phyloP scores from a whole-genome alignment of 2,888 invertebrate species.

The Hesperia comma region DNA sequence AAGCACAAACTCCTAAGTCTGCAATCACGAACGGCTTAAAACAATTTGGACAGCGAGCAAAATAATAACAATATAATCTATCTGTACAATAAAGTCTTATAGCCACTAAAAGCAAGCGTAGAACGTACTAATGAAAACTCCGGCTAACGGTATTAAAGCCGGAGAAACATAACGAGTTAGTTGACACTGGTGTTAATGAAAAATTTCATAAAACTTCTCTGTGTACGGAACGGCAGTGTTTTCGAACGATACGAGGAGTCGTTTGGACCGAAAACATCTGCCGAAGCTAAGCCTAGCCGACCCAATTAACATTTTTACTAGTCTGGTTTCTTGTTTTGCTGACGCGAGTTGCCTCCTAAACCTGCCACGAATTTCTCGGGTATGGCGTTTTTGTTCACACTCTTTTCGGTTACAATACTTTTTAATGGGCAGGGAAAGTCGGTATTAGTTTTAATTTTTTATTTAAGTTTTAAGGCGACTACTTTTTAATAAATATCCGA shows the following conservation, averaged over 20 bases:
- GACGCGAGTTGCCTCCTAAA: too few relatives aligned
- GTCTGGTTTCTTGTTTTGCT: background rate
- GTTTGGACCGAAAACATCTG: slow-evolving; percentile 19
- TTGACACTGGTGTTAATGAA: slow-evolving; percentile 50
- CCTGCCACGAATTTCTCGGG: too few relatives aligned
- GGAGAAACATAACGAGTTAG: slow-evolving; percentile 35
- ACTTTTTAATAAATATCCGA: too few relatives aligned
- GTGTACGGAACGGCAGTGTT: background rate
- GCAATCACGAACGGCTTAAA: slow-evolving; percentile 5
- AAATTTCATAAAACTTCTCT: slow-evolving; percentile 48
- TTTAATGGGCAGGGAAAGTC: too few relatives aligned
- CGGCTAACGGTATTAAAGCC: slow-evolving; percentile 47
- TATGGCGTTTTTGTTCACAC: too few relatives aligned
- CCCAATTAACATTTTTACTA: background rate
- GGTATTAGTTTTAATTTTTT: too few relatives aligned
- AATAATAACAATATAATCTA: slow-evolving; percentile 32
- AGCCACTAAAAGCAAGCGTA: slow-evolving; percentile 38
- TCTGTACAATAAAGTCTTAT: slow-evolving; percentile 37
- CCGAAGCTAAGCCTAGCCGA: background rate
- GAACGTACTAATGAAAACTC: slow-evolving; percentile 46
- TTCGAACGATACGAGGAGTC: slow-evolving; percentile 9
- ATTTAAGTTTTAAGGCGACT: too few relatives aligned
- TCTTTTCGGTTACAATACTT: too few relatives aligned
- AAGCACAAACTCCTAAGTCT: background rate
- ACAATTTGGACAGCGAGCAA: slow-evolving; percentile 9